Evolutionary conservation across 2,797 vertebrate genomes (phyloP).

Genomic region (Pristis pectinata): DNA sequence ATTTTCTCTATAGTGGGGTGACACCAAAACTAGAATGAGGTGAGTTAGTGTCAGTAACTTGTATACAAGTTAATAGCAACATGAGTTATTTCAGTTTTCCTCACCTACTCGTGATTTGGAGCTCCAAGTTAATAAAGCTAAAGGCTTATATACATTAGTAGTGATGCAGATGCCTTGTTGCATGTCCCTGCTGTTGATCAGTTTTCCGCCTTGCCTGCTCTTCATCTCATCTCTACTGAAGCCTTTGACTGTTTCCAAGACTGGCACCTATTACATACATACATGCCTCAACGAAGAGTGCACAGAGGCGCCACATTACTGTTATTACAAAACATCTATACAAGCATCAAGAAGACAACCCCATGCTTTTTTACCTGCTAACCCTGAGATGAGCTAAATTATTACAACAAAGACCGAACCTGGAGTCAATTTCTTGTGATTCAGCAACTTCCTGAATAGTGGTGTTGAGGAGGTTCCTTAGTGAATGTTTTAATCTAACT

Average conservation of each 20-base stretch:
- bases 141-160: not conserved
- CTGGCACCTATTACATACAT: no score
- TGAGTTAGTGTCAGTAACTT: no score
- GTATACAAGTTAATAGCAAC: not conserved
- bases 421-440: not conserved
- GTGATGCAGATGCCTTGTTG: not conserved
- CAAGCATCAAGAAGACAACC: not conserved
- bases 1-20: not conserved
- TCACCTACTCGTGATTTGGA: not conserved
- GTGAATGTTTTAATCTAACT: no score
- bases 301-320: no score
- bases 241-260: not conserved
- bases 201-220: not conserved
- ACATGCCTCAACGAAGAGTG: no score
- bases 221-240: not conserved
- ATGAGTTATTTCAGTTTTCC: not conserved
- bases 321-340: not conserved
- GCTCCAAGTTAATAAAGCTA: not conserved
- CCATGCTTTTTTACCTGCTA: no score
- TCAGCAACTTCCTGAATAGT: no score
- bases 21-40: no score
- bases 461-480: no score
- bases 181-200: not conserved
- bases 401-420: not conserved
- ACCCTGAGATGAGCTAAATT: no score